Percentiles rank a stretch among this genome's conserved stretches.
phyloP scores from a whole-genome alignment of 2,113 vertebrate species.

The Boulengerochromis microlepis region DNA sequence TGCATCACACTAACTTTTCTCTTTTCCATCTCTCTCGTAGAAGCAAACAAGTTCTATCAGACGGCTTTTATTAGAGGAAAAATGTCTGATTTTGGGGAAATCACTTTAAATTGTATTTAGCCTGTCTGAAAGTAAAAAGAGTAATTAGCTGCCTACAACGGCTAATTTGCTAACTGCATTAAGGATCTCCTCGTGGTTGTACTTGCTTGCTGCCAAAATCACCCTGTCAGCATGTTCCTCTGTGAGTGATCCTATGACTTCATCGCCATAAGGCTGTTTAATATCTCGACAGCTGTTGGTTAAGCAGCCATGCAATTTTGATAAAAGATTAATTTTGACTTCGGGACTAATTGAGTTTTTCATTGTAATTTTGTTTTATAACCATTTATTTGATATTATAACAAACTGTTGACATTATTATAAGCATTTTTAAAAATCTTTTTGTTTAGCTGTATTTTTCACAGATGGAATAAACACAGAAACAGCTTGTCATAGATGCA shows the following conservation, averaged over 20 bases:
- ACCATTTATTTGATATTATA: neutral
- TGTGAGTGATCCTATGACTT: neutral
- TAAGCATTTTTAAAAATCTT: rapidly evolving
- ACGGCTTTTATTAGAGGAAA: neutral
- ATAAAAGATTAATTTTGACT: neutral
- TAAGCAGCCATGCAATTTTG: neutral
- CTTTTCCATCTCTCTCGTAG: neutral
- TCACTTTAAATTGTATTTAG: neutral
- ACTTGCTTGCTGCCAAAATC: neutral
- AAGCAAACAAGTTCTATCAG: neutral
- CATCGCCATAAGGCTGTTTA: neutral
- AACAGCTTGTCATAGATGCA: neutral
- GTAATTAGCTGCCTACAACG: neutral
- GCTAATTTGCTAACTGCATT: neutral
- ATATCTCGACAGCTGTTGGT: neutral
- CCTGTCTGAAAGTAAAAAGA: neutral
- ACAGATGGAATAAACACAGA: neutral
- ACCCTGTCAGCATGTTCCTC: neutral
- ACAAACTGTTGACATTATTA: neutral
- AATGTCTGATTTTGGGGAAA: neutral
- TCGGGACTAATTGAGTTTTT: neutral
- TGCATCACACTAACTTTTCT: neutral
- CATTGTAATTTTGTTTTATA: neutral
- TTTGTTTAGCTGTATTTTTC: neutral
- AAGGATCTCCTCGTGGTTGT: neutral